Evolutionary conservation across 2,113 vertebrate genomes (phyloP), one percentile per base, ranked within the genome.

Genomic region (Myotis lucifugus): DNA sequence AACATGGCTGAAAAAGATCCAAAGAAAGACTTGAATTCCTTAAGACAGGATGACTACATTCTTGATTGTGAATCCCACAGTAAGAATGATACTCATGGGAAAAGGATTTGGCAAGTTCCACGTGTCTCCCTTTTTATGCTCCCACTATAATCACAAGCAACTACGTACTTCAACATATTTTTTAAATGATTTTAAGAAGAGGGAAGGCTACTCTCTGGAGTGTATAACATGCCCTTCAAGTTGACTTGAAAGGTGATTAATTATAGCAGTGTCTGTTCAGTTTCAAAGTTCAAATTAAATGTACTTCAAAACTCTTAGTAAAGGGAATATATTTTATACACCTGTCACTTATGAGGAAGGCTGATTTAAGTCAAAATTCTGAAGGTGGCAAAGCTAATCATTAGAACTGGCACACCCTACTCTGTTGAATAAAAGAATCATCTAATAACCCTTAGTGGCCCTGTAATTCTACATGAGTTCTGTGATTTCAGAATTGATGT

Each of bases 201-300:
- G 10, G n/a, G 61, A 27, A 48, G 46, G 52, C 46, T 76, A 59
- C 52, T 72, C 67, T 82, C 32, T 37, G 48, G 34, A 56, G 91
- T 52, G 15, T 70, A 42, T 67, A 77, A 40, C 13, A 64, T 34
- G 40, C 7, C 25, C 72, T 94, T 92, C 67, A 69, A 90, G 73
- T 46, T 96, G 93, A 93, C 73, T 89, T 95, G 81, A 91, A 94
- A 83, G 77, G 77, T 88, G 67, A 95, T 88, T 96, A 72, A 92
- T 94, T 85, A 74, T 66, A 79, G 74, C 40, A 50, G 66, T 88
- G 37, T 77, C 93, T 91, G 61, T 37, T 92, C 72, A 5, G n/a
- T 94, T 96, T 94, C 76, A 88, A 96, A 70, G 85, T 85, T 96
- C 93, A 94, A 61, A 69, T 94, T 73, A 95, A 95, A 93, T 88